Base-by-base conservation (phyloP, 64 coral and sea anemone genomes). In the Platygyra sinensis region DNA sequence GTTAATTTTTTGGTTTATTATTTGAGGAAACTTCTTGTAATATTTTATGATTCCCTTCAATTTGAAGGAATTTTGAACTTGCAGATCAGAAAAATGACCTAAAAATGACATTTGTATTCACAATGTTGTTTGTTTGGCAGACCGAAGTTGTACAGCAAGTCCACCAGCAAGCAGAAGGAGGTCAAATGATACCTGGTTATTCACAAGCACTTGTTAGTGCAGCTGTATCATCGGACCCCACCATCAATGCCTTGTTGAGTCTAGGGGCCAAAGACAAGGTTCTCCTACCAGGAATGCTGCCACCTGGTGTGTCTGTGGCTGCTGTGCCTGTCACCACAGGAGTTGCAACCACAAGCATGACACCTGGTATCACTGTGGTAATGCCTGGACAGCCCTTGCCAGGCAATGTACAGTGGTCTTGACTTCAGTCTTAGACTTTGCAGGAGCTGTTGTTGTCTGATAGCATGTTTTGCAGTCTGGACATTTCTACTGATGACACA, bases 201-300 rank as follows among this genome's bases (percentile, higher is more conserved):
- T 50, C 81, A 28, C 39, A 61, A 1, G 81, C 81, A 25, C 75
- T 89, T 31, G 55, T 89, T 24, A 92, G 83, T 9, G 87, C 76
- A 52, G 84, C 84, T 84, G 91, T 92, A 11, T 94, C 87, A 32
- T 86, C 95, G 22, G 95, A 97, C 78, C 95, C 95, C 72, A 97
- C 95, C 22, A 97, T 97, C 78, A 97, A 97, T 91, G 95, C 95
- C 17, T 86, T 97, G 10, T 79, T 97, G 27, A 97, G 95, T 84
- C 69, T 97, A 20, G 91, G 91, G n/a, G 95, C 95, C 11, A 97
- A 97, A 90, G 95, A 97, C 60, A 97, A 97, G 88, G 81, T 85
- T 42, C 63, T 85, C 20, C 31, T 85, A 9, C 81, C 81, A 22
- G 81, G 81, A n/a, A 85, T 85, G 81, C 63, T 85, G 33, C 81